Base-by-base conservation (phyloP, 2,797 vertebrate genomes). In the Morelia viridis region DNA sequence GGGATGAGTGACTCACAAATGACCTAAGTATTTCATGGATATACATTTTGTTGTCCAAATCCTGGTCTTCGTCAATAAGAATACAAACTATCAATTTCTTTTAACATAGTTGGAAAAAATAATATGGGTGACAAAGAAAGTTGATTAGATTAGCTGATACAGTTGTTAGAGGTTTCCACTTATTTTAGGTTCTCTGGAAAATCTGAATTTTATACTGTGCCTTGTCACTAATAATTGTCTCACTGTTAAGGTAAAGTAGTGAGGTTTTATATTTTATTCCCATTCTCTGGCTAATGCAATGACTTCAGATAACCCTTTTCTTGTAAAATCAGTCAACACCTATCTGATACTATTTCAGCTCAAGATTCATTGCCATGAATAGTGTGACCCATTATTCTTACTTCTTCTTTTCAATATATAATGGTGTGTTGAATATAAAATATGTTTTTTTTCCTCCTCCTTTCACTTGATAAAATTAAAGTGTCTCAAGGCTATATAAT, bases 381-480 rank as follows among this genome's bases (percentile, higher is more conserved):
- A 94, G 10, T 87, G 35, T 84, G 88, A 26, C 87, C 90, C 57
- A 89, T 60, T 50, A 11, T 76, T 94, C n/a, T 91, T 19, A 80
- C 76, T 93, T 90, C 15, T 60, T 90, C 15, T 94, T 88, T 22
- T 92, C 62, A 91, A 62, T 92, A 92, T 89, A 92, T 94, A 96
- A 95, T 91, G 91, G 87, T 68, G 17, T 60, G 13, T 3, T 46
- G 76, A 92, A 90, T 2, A 76, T 10, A 31, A 76, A 94, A 93
- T 87, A 0, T 12, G 35, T 41, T 41, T 50, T 12, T 1, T 17
- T 71, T 1, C 93, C 0, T 60, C 57, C 91, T 91, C 12, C 13
- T 28, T 31, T 22, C 94, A 46, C n/a, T 94, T 92, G 65, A 93
- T 92, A 71, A 95, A 94, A 92, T 88, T 15, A 90, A 93, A 92